These are phyloP conservation scores for Drosophila takahashii DNA, from an alignment of 1,140 invertebrate species.

Conservation along the genomic window DNA sequence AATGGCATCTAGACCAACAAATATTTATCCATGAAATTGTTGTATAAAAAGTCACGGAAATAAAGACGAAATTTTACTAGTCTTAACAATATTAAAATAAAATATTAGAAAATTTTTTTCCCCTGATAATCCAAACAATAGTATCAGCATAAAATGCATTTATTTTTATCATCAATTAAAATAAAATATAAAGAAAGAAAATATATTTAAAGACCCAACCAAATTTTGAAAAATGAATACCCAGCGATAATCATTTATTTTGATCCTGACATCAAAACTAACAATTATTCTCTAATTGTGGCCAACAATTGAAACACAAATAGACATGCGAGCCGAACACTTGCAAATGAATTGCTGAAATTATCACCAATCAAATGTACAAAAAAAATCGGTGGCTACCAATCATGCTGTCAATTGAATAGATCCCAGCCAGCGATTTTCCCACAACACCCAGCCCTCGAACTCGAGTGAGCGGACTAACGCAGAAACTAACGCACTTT, in stretches of 20 bases:
- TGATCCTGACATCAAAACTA: neutral
- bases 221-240: too few species aligned
- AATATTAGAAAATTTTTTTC: too few species aligned
- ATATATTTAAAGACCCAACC: too few species aligned
- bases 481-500: slow-evolving; percentile 82
- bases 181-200: neutral
- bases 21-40: neutral
- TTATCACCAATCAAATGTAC: slow-evolving; percentile 33
- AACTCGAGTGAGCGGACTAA: slow-evolving; percentile 62
- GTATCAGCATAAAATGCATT: too few species aligned
- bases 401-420: slow-evolving; percentile 36
- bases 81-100: too few species aligned
- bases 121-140: too few species aligned
- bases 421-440: slow-evolving; percentile 22
- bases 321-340: slow-evolving; percentile 24
- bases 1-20: too few species aligned
- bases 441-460: slow-evolving; percentile 25
- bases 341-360: slow-evolving; percentile 15
- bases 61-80: too few species aligned
- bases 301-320: slow-evolving; percentile 11
- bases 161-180: too few species aligned
- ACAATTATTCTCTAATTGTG: slow-evolving; percentile 14
- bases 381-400: neutral
- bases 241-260: neutral
- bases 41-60: too few species aligned